Percentiles rank a stretch among this genome's conserved stretches.
phyloP scores from a whole-genome alignment of 1,140 invertebrate genomes.

The Ectropis grisescens region DNA sequence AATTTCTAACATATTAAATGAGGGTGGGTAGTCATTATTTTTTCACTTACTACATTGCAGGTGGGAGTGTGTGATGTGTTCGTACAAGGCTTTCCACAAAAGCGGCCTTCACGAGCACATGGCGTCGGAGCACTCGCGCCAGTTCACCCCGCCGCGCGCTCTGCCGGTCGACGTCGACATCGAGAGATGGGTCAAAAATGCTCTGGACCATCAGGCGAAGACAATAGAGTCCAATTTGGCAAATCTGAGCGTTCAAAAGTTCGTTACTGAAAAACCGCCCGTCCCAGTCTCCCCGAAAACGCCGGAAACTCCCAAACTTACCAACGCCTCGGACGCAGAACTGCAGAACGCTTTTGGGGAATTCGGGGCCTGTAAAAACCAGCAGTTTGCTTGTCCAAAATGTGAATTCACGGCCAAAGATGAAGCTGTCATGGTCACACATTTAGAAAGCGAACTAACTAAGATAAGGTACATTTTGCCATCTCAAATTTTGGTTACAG shows the following conservation, averaged over 20 bases:
- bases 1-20: too few relatives aligned
- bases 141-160: constrained; percentile 24
- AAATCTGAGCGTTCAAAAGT: constrained; percentile 28
- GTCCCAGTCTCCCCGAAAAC: background rate
- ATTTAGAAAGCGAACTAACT: constrained; percentile 45
- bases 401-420: constrained; percentile 24
- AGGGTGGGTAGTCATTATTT: too few relatives aligned
- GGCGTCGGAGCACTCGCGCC: constrained; percentile 28
- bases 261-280: constrained; percentile 10
- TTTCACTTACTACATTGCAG: constrained; percentile 27
- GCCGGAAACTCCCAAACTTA: background rate
- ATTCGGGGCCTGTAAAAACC: constrained; percentile 24
- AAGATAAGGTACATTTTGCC: constrained; percentile 55
- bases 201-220: constrained; percentile 30
- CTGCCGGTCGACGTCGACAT: constrained; percentile 26
- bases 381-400: constrained; percentile 37
- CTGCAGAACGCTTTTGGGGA: constrained; percentile 34
- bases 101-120: constrained; percentile 41
- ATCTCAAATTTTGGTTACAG: too few relatives aligned
- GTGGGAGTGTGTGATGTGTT: constrained; percentile 45
- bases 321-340: constrained; percentile 5
- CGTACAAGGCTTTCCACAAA: constrained; percentile 54
- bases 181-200: constrained; percentile 37
- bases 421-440: constrained; percentile 31
- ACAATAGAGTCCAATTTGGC: constrained; percentile 31